A percentile compares a stretch with the other conserved stretches of the same genome.
These are phyloP conservation scores for Pocillopora meandrina DNA, from an alignment of 92 coral and sea anemone genomes.

Conservation along the genomic window DNA sequence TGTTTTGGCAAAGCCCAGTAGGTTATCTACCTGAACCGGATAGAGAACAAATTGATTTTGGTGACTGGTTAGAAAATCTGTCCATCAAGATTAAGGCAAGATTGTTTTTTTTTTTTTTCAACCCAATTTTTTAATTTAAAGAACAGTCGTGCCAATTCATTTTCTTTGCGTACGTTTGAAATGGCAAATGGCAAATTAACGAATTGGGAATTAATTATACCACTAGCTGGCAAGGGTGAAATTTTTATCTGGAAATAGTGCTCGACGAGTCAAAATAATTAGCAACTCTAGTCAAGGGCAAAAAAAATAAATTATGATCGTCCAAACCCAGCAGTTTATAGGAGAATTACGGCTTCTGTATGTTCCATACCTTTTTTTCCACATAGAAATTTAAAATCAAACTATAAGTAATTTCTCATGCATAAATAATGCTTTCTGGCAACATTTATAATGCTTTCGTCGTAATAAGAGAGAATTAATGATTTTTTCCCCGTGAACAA, in stretches of 20 bases:
- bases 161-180: background rate
- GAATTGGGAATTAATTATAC: background rate
- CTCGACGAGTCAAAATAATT: background rate
- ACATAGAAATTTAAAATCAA: background rate
- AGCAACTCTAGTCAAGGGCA: background rate
- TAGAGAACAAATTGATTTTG: conserved; percentile 16
- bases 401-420: background rate
- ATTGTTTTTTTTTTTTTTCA: background rate
- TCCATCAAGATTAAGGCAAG: background rate
- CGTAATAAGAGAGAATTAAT: background rate
- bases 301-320: conserved; percentile 2
- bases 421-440: background rate
- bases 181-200: background rate
- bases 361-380: background rate
- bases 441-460: background rate
- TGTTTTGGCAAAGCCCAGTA: conserved; percentile 1
- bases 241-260: background rate
- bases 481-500: background rate
- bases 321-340: background rate
- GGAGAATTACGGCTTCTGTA: background rate
- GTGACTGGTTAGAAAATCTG: background rate
- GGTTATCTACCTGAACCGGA: conserved; percentile 1
- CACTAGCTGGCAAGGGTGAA: background rate
- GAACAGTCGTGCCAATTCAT: background rate
- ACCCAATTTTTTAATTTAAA: background rate